Base-by-base conservation (phyloP, 1,140 invertebrate species). In the Chironomus striatipennis region DNA sequence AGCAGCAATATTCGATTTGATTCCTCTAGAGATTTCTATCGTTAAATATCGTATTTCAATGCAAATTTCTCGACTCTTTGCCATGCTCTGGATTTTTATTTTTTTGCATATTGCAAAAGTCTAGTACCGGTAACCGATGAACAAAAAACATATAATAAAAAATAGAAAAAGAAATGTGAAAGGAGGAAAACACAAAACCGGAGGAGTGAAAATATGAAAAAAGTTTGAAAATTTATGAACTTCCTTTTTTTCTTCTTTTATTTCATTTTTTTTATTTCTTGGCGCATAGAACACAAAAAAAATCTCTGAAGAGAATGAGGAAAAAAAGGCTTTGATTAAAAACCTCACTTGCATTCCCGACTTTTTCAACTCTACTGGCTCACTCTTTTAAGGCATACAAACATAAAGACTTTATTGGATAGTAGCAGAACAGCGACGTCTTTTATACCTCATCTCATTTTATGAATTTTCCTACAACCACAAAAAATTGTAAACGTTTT, bases 11-110 rank as follows among this genome's bases (percentile, higher is more conserved):
- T 70, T 70, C 65, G 65, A 70, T 70, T 70, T 70, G 65, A 70
- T 70, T 70, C 65, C 7, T 21, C 65, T 5, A 70, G 65, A 70
- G 65, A 70, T 70, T 70, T 70, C 10, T 21, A 70, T 70, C 65
- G 65, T 70, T 70, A 70, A 70, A 70, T 70, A 70, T 70, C 65
- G 65, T 70, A 70, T 70, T 70, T 70, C 65, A 70, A 70, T 70
- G 65, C 65, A 70, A 70, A 70, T 70, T 70, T 70, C 18, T 70
- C 17, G 65, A 70, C 9, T 9, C 20, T 70, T 20, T 70, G n/a
- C 65, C 24, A 18, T 70, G n/a, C 64, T 70, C 17, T 70, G n/a
- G 47, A 57, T 57, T 57, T 57, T 21, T 67, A 9, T 18, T 18
- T 20, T 70, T 21, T 8, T 70, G 20, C 20, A 70, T 70, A 70